These are phyloP conservation scores for Catostylus mosaicus DNA, from an alignment of 30 jellyfish, hydroid and myxozoan species.

Conservation along the genomic window DNA sequence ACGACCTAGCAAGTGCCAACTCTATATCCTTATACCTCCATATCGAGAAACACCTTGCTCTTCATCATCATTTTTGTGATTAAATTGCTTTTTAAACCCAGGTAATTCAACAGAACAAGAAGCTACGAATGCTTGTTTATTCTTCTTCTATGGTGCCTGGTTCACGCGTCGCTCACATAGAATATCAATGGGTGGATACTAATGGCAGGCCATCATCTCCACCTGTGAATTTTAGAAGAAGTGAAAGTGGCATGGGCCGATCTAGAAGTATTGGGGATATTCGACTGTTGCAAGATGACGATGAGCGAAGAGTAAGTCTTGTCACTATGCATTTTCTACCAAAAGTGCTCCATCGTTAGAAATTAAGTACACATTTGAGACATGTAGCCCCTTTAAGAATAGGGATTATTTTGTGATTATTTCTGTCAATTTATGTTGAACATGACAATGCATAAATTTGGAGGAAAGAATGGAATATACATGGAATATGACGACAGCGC, in stretches of 20 bases:
- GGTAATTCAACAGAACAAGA: slow-evolving; percentile 72
- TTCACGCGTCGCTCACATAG: slow-evolving; percentile 64
- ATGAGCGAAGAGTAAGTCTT: slow-evolving; percentile 76
- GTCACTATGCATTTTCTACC: too few species aligned
- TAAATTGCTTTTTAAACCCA: not conserved
- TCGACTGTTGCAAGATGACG: slow-evolving; percentile 64
- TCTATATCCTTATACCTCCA: too few species aligned
- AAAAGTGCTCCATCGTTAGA: too few species aligned
- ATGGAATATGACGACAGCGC: too few species aligned
- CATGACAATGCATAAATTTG: too few species aligned
- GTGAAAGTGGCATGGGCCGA: slow-evolving; percentile 2
- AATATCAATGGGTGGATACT: slow-evolving; percentile 89
- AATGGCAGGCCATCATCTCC: slow-evolving; percentile 92
- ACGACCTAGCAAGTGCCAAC: too few species aligned
- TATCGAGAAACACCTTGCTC: not conserved
- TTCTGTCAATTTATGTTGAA: not conserved
- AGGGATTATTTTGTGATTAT: not conserved
- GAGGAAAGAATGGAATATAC: too few species aligned
- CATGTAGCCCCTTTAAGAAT: too few species aligned
- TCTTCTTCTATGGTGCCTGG: slow-evolving; percentile 87
- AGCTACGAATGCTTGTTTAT: slow-evolving; percentile 61
- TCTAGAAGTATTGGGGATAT: slow-evolving; percentile 48
- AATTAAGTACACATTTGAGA: too few species aligned
- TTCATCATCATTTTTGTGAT: too few species aligned
- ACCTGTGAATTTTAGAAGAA: slow-evolving; percentile 31